These are phyloP conservation scores for Mesorhabditis spiculigera DNA, from an alignment of 2,888 invertebrate species.

Conservation along the genomic window DNA sequence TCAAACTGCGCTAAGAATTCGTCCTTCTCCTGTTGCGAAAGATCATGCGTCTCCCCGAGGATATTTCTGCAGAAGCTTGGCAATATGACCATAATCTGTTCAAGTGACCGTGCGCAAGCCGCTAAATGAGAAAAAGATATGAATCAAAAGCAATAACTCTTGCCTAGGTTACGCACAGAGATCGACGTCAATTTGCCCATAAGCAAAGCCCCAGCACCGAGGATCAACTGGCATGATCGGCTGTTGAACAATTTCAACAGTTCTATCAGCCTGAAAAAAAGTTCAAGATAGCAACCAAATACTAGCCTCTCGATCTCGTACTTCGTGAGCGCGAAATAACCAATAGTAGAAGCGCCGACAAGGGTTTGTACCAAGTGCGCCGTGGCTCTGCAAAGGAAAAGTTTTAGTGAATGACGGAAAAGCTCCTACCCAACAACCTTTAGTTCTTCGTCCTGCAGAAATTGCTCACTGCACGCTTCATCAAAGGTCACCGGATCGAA, in stretches of 20 bases:
- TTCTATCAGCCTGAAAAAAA: slow-evolving; percentile 63
- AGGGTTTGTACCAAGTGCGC: too few relatives aligned
- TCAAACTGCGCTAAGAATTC: not conserved
- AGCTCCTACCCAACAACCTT: too few relatives aligned
- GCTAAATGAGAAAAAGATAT: slow-evolving; percentile 43
- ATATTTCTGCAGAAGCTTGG: slow-evolving; percentile 25
- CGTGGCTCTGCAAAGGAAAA: too few relatives aligned
- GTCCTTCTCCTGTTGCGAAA: too few relatives aligned
- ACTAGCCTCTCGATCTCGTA: too few relatives aligned
- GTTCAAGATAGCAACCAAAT: slow-evolving; percentile 27
- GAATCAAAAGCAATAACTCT: not conserved
- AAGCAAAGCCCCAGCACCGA: slow-evolving; percentile 92
- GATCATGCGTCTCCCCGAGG: too few relatives aligned
- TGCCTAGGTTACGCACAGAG: slow-evolving; percentile 83
- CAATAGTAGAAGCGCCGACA: too few relatives aligned
- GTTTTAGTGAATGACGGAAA: too few relatives aligned
- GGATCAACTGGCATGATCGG: slow-evolving; percentile 78
- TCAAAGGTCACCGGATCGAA: too few relatives aligned
- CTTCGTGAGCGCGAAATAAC: too few relatives aligned
- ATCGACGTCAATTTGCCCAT: slow-evolving; percentile 82
- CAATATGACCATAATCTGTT: slow-evolving; percentile 66
- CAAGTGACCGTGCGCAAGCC: slow-evolving; percentile 63
- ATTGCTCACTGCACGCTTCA: too few relatives aligned
- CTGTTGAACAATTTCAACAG: slow-evolving; percentile 63
- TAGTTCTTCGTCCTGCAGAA: too few relatives aligned